Evolutionary conservation across 37 sponge, comb jelly and placozoan genomes (phyloP), one percentile per base, ranked within the genome.

Genomic region (Beroe forskalii): DNA sequence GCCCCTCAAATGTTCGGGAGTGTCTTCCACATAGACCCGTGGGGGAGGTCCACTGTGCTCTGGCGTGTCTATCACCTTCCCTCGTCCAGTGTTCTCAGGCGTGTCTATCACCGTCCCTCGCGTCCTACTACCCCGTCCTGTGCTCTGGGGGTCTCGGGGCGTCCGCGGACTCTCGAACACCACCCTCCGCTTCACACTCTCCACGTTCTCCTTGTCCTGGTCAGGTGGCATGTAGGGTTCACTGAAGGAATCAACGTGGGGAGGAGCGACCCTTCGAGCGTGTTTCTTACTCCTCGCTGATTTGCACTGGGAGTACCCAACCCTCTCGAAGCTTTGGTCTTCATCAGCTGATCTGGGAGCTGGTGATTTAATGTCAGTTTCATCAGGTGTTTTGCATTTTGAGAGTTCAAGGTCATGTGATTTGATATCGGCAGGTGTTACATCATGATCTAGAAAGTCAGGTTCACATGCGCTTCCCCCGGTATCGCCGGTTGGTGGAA

Each of bases 1-100:
- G 1, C 86, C 86, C 27, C 40, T 23, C 30, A 80, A n/a, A 25
- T 80, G 86, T 30, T 80, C 86, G 14, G 86, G 86, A 25, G 86
- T 80, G 86, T 80, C 31, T 30, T 41, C 55, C 1, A 27, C 86
- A 64, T 64, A 64, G 30, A 64, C 66, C 25, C 25, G 4, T 6
- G 25, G 4, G 24, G 66, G 66, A 33, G 4, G 2, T 3, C 38
- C 38, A 48, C 12, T 48, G 32, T 36, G 28, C n/a, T 63, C 66
- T 3, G 66, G 66, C 14, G 66, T 63, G 12, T 69, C 72, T 33
- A 36, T 3, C 17, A 33, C 9, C 23, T 80, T 17, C 2, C 72
- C 19, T 37, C 8, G 2, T 3, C 38, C 38, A 48, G 55, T 48
- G 32, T 36, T 69, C n/a, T 63, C 66, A 8, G 66, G 66, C 14